Evolutionary conservation across 2,888 invertebrate genomes (phyloP).

Genomic region (Glaucopsyche alexis): DNA sequence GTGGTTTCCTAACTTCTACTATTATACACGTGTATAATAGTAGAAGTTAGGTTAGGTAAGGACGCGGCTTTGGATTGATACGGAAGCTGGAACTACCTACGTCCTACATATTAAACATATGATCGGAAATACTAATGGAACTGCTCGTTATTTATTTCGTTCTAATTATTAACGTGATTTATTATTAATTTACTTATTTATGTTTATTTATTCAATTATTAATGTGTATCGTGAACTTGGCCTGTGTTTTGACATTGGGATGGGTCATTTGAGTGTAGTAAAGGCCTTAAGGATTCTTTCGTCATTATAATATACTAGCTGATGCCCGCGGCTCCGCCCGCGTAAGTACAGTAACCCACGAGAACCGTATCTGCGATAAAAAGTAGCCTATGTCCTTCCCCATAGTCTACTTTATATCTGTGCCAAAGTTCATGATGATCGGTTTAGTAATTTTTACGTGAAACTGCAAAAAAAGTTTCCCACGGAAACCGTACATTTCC

Average conservation of each 20-base stretch:
- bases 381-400: too few relatives aligned
- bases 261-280: neutral
- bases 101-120: neutral
- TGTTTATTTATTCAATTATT: neutral
- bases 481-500: too few relatives aligned
- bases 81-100: neutral
- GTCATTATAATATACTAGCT: too few relatives aligned
- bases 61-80: neutral
- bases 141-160: neutral
- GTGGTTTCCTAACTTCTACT: neutral
- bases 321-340: too few relatives aligned
- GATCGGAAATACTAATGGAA: neutral
- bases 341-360: too few relatives aligned
- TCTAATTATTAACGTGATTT: neutral
- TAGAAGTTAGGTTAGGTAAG: too few relatives aligned
- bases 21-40: neutral
- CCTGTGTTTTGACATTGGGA: neutral
- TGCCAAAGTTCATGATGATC: too few relatives aligned
- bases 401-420: too few relatives aligned
- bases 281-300: too few relatives aligned
- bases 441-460: too few relatives aligned
- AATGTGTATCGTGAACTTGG: conserved; percentile 1
- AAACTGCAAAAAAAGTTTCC: too few relatives aligned
- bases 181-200: neutral
- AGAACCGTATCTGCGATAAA: too few relatives aligned